phyloP scores from a whole-genome alignment of 1,140 invertebrate species.

The Temnothorax longispinosus region DNA sequence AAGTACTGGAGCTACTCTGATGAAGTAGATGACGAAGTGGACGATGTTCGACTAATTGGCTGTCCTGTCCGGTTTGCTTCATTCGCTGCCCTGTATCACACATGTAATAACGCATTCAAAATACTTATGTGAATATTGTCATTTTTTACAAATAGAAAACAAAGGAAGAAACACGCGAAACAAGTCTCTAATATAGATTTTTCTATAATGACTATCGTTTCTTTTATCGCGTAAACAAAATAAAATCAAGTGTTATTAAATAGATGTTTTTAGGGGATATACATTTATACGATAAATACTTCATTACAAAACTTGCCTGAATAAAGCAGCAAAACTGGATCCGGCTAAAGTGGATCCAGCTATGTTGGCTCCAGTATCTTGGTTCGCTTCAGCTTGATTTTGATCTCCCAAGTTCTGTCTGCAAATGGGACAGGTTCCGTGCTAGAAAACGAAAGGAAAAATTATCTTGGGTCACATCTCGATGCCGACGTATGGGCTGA shows the following conservation, averaged over 20 bases:
- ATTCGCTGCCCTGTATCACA: slow-evolving; percentile 76
- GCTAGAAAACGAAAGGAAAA: slow-evolving; percentile 85
- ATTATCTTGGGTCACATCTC: background rate
- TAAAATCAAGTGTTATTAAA: background rate
- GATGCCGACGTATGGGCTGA: background rate
- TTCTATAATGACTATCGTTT: background rate
- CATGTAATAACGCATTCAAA: background rate
- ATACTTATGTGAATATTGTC: background rate
- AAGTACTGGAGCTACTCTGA: slow-evolving; percentile 77
- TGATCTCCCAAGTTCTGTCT: slow-evolving; percentile 91
- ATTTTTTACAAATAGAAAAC: slow-evolving; percentile 6
- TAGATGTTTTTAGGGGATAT: background rate
- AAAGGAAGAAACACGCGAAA: background rate
- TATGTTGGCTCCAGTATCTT: slow-evolving; percentile 83
- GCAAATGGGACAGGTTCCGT: slow-evolving; percentile 98
- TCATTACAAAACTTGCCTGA: slow-evolving; percentile 79
- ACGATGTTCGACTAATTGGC: slow-evolving; percentile 78
- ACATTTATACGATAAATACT: background rate
- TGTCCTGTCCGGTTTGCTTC: slow-evolving; percentile 74
- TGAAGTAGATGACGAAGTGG: slow-evolving; percentile 77
- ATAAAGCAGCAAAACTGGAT: slow-evolving; percentile 84
- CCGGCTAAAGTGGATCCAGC: slow-evolving; percentile 84
- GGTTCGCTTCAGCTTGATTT: slow-evolving; percentile 82
- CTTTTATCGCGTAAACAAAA: background rate
- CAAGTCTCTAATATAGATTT: background rate